A percentile compares a stretch with the other conserved stretches of the same genome.
phyloP scores from a whole-genome alignment of 2,797 vertebrate species.

The Pseudochirops cupreus region DNA sequence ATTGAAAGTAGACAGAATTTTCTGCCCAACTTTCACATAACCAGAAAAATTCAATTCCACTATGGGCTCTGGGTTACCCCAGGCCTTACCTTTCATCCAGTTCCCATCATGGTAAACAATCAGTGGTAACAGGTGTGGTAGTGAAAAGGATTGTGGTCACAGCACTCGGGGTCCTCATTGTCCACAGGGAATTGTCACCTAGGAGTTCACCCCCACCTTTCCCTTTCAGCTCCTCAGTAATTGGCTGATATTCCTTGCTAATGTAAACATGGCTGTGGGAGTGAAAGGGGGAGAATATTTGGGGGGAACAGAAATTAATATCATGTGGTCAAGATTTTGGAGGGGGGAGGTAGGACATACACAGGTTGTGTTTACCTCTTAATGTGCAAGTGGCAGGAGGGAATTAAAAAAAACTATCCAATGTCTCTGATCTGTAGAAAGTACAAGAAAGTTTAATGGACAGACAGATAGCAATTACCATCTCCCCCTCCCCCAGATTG shows the following conservation, averaged over 20 bases:
- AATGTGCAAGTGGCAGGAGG: not conserved
- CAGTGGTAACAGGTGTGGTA: constrained; percentile 67
- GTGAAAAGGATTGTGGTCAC: constrained; percentile 67
- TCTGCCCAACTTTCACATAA: not conserved
- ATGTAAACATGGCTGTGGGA: not conserved
- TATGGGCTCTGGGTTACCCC: not conserved
- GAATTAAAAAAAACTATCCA: not conserved
- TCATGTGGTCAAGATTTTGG: constrained; percentile 60
- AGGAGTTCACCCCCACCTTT: not conserved
- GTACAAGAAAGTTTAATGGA: not conserved
- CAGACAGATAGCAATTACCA: not conserved
- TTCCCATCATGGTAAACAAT: constrained; percentile 4
- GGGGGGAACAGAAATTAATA: constrained; percentile 50
- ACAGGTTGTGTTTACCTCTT: not conserved
- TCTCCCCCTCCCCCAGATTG: not conserved
- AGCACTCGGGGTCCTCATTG: constrained; percentile 39
- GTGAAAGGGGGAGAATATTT: not conserved
- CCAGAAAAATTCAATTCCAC: constrained; percentile 4
- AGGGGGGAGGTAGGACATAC: not conserved
- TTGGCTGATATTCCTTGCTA: not conserved
- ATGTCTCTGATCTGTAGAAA: not conserved
- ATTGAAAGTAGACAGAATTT: constrained; percentile 1
- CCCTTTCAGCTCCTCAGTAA: not conserved
- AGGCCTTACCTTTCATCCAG: not conserved
- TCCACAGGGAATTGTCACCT: constrained; percentile 36